Conservation (phyloP, 2,113 vertebrate genomes). For the Silurus glanis region DNA sequence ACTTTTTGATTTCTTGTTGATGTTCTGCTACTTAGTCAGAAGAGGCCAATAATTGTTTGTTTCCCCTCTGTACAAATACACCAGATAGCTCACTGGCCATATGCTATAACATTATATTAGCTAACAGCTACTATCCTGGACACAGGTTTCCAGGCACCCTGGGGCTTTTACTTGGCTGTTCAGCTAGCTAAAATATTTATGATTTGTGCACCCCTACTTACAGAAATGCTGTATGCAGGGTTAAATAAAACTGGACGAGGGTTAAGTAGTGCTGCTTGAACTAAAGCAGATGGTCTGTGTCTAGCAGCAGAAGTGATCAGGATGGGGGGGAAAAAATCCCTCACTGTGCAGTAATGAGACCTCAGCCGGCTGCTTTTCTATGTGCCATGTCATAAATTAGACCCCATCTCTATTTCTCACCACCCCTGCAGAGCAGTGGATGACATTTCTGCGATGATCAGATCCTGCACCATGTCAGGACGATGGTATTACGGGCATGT, state of each 20-base stretch:
- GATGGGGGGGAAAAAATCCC: conserved; percentile 5
- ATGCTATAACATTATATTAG: background rate
- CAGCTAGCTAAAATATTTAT: background rate
- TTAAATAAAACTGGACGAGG: background rate
- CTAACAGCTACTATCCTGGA: background rate
- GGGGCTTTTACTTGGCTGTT: background rate
- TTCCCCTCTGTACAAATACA: background rate
- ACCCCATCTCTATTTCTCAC: background rate
- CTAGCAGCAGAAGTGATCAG: conserved; percentile 29
- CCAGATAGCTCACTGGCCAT: background rate
- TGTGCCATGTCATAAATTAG: conserved; percentile 48
- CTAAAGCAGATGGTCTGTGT: conserved; percentile 21
- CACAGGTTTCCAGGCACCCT: background rate
- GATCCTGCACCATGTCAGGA: conserved; percentile 7
- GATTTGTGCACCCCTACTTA: background rate
- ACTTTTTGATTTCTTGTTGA: background rate
- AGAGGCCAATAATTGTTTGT: background rate
- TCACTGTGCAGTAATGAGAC: conserved; percentile 36
- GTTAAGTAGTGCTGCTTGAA: conserved; percentile 1
- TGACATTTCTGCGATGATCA: conserved; percentile 39
- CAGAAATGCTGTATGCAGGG: background rate
- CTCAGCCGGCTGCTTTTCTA: conserved; percentile 21
- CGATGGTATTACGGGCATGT: conserved; percentile 25
- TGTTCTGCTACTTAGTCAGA: background rate
- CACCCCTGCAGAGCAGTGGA: background rate